These are phyloP conservation scores for Limenitis camilla DNA, from an alignment of 2,888 invertebrate species.

Conservation along the genomic window DNA sequence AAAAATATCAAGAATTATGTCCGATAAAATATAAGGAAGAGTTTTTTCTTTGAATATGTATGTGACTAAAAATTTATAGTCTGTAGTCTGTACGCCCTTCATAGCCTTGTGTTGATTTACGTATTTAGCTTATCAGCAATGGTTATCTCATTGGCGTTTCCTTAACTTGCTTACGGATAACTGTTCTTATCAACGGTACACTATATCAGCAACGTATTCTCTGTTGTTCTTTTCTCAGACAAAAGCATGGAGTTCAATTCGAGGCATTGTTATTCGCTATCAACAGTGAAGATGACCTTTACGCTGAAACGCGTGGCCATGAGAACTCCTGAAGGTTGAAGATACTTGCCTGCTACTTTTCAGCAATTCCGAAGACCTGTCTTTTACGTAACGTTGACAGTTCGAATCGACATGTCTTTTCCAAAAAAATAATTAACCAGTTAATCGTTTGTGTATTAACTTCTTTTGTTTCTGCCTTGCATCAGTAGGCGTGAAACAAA, in stretches of 20 bases:
- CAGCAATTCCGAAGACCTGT: conserved; percentile 8
- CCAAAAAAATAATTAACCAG: background rate
- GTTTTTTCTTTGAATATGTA: background rate
- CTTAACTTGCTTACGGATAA: conserved; percentile 37
- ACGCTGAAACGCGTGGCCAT: conserved; percentile 61
- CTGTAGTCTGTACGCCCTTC: conserved; percentile 9
- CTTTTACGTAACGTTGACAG: too few species aligned
- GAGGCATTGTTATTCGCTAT: conserved; percentile 46
- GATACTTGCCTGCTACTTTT: conserved; percentile 31
- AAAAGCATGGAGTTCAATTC: conserved; percentile 30
- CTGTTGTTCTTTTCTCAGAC: conserved; percentile 1
- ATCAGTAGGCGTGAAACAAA: conserved; percentile 44
- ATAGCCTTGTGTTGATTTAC: conserved; percentile 14
- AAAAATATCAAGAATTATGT: background rate
- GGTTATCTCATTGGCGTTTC: conserved; percentile 36
- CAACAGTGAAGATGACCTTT: conserved; percentile 55
- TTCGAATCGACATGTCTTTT: background rate
- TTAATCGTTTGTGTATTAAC: conserved; percentile 7
- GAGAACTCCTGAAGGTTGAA: conserved; percentile 62
- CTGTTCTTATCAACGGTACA: conserved; percentile 32
- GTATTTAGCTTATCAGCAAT: conserved; percentile 26
- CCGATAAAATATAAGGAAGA: background rate
- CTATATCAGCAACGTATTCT: conserved; percentile 4
- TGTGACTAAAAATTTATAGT: conserved; percentile 5
- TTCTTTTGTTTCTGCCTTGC: conserved; percentile 27